Evolutionary conservation across 1,140 invertebrate genomes (phyloP), one percentile per base, ranked within the genome.

Genomic region (Lasioglossum albipes): DNA sequence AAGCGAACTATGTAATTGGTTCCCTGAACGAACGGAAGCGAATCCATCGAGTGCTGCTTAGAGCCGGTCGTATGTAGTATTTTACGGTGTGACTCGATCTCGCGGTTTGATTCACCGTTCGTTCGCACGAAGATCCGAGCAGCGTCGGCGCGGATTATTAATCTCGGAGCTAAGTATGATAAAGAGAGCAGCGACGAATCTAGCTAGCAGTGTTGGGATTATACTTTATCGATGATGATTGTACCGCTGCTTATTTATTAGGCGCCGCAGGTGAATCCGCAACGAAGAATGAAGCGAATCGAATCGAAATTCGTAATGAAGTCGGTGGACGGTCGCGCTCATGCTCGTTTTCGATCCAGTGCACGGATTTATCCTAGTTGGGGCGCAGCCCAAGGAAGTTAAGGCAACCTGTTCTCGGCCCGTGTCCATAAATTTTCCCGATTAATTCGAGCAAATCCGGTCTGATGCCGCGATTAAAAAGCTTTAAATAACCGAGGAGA

Each of bases 381-480:
- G 7, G 7, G n/a, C 22, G 5, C 0, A n/a, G 2, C n/a, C 6
- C 52, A 1, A 20, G 68, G 75, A 75, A 62, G 61, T 75, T 72
- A 41, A 83, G 20, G 72, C 73, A 76, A 57, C 72, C 67, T 71
- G 66, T 71, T 61, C 75, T 41, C 59, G 13, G 62, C 61, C 42
- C 2, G 67, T 52, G 72, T 45, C 67, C 67, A 62, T 59, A 76
- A 83, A 65, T 83, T 82, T 76, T 36, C 52, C 64, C 74, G 75
- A 84, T 82, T 78, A 84, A 76, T 69, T 75, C 73, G 61, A 75
- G 31, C 42, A 31, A 45, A 66, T 75, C 73, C 73, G 62, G 61
- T 75, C 62, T 18, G 73, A 74, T 41, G 45, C 36, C 9, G 45
- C 52, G 75, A 69, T 76, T 42, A 69, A 69, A 76, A 69, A 67